A percentile compares a stretch with the other conserved stretches of the same genome.
Evolutionary conservation across 2,888 invertebrate species (phyloP).

Genomic region (Ophioninae sp.): DNA sequence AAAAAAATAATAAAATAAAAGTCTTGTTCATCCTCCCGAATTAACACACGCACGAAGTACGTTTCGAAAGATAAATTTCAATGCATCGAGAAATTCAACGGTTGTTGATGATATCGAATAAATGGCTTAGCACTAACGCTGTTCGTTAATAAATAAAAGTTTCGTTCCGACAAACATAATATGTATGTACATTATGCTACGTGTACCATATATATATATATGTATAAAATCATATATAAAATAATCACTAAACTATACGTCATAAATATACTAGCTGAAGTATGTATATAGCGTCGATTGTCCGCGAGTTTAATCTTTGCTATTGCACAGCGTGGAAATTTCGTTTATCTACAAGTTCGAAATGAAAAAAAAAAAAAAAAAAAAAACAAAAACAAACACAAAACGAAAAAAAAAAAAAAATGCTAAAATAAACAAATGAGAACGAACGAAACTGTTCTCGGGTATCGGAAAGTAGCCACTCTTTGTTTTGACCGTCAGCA

Average conservation of each 20-base stretch:
- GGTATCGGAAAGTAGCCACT: conserved; percentile 14
- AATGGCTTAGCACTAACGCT: too few relatives aligned
- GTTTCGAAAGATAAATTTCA: too few relatives aligned
- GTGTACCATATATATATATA: not conserved
- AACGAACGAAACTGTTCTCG: not conserved
- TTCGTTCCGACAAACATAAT: not conserved
- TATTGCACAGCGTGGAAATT: conserved; percentile 24
- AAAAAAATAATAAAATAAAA: too few relatives aligned
- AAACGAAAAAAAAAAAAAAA: conserved; percentile 13
- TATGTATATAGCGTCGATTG: conserved; percentile 36
- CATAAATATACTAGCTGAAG: conserved; percentile 52
- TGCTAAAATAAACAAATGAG: not conserved
- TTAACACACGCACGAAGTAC: too few relatives aligned
- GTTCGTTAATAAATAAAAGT: too few relatives aligned
- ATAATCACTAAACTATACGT: conserved; percentile 62
- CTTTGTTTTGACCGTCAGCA: conserved; percentile 28
- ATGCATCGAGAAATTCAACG: too few relatives aligned
- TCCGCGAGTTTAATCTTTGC: conserved; percentile 21
- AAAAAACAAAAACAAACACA: conserved; percentile 23
- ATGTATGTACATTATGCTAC: not conserved
- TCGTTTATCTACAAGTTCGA: conserved; percentile 49
- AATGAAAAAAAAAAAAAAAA: conserved; percentile 6
- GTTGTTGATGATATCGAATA: too few relatives aligned
- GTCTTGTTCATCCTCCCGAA: too few relatives aligned
- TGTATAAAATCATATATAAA: conserved; percentile 57